Conservation (phyloP, 2,797 vertebrate species). For the Gymnothorax reevesii region DNA sequence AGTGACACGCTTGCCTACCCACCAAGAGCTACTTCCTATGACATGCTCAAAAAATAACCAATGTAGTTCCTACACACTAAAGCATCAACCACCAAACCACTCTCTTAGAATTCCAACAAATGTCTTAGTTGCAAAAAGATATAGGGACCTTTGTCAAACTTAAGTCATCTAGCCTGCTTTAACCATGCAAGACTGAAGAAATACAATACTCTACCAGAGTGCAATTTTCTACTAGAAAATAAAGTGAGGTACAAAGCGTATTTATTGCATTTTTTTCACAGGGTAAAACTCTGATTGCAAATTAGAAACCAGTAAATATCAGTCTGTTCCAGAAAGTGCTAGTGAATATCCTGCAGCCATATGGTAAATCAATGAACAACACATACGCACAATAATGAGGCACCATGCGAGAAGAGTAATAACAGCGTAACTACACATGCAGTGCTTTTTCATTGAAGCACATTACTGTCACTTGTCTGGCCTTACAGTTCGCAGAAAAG, state of each 20-base stretch:
- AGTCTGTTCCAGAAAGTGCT: background rate
- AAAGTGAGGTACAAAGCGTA: background rate
- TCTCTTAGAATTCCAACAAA: background rate
- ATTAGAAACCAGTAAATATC: background rate
- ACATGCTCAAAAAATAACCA: background rate
- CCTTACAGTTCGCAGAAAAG: background rate
- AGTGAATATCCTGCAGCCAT: background rate
- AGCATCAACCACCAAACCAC: background rate
- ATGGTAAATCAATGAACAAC: constrained; percentile 7
- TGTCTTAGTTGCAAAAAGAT: background rate
- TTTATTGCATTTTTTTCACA: background rate
- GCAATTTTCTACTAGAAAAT: background rate
- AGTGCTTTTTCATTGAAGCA: background rate
- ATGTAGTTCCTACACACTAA: background rate
- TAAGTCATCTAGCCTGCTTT: background rate
- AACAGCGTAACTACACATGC: background rate
- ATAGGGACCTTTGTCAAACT: background rate
- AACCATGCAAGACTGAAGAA: background rate
- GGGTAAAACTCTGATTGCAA: background rate
- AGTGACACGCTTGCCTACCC: background rate
- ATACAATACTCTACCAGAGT: too few species aligned
- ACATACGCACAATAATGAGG: background rate
- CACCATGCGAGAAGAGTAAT: background rate
- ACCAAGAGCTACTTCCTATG: background rate
- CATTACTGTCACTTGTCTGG: background rate